phyloP scores from a whole-genome alignment of 2,797 vertebrate genomes.

The Enteromius argenteus region DNA sequence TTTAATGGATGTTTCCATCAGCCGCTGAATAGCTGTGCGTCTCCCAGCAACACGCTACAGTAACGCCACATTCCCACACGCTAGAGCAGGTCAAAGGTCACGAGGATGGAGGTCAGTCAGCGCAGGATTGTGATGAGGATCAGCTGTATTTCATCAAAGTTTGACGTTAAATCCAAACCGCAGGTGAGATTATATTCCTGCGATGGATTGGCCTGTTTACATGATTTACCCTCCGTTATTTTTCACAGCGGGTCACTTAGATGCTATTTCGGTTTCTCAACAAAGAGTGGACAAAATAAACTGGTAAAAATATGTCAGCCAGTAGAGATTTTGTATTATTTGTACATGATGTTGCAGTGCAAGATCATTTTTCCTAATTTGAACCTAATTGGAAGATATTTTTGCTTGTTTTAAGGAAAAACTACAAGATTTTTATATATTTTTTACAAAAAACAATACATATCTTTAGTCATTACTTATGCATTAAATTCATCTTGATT shows the following conservation, averaged over 20 bases:
- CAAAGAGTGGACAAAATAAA: neutral
- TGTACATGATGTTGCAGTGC: neutral
- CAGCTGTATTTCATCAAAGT: neutral
- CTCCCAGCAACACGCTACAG: constrained; percentile 22
- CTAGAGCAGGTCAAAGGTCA: constrained; percentile 25
- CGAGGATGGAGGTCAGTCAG: constrained; percentile 13
- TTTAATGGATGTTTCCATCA: constrained; percentile 5
- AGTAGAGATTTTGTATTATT: neutral
- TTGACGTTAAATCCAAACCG: neutral
- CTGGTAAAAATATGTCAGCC: neutral
- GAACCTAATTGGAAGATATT: too few relatives aligned
- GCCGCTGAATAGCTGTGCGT: constrained; percentile 6
- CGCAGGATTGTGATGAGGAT: neutral
- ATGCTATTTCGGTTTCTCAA: neutral
- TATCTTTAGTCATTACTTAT: too few relatives aligned
- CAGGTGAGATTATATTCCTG: neutral
- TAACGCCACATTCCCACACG: neutral
- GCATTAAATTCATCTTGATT: too few relatives aligned
- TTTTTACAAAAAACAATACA: too few relatives aligned
- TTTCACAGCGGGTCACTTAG: neutral
- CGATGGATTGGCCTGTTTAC: neutral
- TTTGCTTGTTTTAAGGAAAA: too few relatives aligned
- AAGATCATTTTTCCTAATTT: too few relatives aligned
- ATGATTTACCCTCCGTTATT: neutral
- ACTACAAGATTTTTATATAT: too few relatives aligned